phyloP scores from a whole-genome alignment of 2,888 invertebrate species.

The Ctenicera cuprea region DNA sequence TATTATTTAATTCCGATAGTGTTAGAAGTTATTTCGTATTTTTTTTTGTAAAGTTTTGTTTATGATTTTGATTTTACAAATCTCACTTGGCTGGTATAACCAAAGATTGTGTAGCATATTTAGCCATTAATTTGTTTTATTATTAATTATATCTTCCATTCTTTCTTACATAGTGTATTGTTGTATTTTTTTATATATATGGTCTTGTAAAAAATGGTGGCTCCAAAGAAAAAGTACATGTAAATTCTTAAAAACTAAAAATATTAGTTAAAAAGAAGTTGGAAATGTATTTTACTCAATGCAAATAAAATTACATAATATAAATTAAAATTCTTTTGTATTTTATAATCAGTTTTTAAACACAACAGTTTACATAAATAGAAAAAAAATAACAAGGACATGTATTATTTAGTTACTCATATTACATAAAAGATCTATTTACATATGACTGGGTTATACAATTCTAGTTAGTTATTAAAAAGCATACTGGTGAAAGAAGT shows the following conservation, averaged over 20 bases:
- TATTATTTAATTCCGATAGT: slow-evolving; percentile 53
- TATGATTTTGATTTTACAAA: slow-evolving; percentile 50
- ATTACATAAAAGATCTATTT: not conserved
- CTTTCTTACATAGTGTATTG: slow-evolving; percentile 54
- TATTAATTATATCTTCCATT: slow-evolving; percentile 43
- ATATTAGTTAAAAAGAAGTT: slow-evolving; percentile 67
- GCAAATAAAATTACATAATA: slow-evolving; percentile 64
- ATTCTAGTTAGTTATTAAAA: not conserved
- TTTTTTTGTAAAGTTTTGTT: slow-evolving; percentile 36
- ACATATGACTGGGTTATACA: slow-evolving; percentile 21
- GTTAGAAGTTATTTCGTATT: slow-evolving; percentile 30
- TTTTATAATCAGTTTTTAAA: slow-evolving; percentile 12
- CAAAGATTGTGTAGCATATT: slow-evolving; percentile 72
- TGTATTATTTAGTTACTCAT: not conserved
- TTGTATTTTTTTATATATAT: slow-evolving; percentile 61
- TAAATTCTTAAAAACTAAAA: slow-evolving; percentile 67
- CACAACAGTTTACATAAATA: slow-evolving; percentile 18
- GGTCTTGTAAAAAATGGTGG: slow-evolving; percentile 66
- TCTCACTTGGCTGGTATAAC: slow-evolving; percentile 72
- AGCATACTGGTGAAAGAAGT: not conserved
- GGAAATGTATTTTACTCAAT: slow-evolving; percentile 72
- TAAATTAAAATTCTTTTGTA: slow-evolving; percentile 45
- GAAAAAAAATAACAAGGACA: slow-evolving; percentile 15
- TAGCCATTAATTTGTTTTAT: slow-evolving; percentile 62
- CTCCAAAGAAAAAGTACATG: slow-evolving; percentile 70